A percentile compares a stretch with the other conserved stretches of the same genome.
These are phyloP conservation scores for Tipula confusa DNA, from an alignment of 2,888 invertebrate species.

Conservation along the genomic window DNA sequence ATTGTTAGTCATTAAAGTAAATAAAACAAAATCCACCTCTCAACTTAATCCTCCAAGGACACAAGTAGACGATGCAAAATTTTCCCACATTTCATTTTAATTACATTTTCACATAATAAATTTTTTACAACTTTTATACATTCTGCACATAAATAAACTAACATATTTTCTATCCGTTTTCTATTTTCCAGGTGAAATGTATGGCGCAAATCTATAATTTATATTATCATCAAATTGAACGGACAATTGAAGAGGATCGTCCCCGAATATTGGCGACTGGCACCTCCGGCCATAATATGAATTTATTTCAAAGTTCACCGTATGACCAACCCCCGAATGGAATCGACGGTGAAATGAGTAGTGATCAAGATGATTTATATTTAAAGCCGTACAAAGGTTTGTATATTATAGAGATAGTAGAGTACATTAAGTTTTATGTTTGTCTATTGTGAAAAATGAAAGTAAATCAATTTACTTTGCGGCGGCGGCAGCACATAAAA, in stretches of 20 bases:
- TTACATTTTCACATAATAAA: neutral
- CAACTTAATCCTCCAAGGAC: too few relatives aligned
- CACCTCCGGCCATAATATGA: slow-evolving; percentile 46
- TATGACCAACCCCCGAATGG: slow-evolving; percentile 45
- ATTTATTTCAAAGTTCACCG: slow-evolving; percentile 41
- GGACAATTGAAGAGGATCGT: slow-evolving; percentile 48
- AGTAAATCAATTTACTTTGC: slow-evolving; percentile 15
- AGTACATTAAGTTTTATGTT: neutral
- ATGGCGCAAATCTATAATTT: slow-evolving; percentile 47
- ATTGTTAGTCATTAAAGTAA: too few relatives aligned
- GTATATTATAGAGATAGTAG: slow-evolving; percentile 31
- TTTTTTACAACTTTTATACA: neutral
- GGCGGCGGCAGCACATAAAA: neutral
- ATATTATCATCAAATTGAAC: slow-evolving; percentile 48
- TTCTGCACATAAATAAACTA: neutral
- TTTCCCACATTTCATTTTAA: neutral
- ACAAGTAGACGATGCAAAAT: neutral
- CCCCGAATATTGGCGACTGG: slow-evolving; percentile 50
- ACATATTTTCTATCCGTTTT: neutral
- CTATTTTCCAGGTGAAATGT: slow-evolving; percentile 43
- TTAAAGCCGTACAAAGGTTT: slow-evolving; percentile 46
- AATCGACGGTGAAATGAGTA: slow-evolving; percentile 36
- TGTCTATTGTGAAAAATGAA: neutral
- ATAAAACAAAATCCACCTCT: too few relatives aligned
- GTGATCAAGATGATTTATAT: slow-evolving; percentile 46